A percentile compares a stretch with the other conserved stretches of the same genome.
phyloP scores from a whole-genome alignment of 2,113 vertebrate species.

The Phylloscopus whistleri region DNA sequence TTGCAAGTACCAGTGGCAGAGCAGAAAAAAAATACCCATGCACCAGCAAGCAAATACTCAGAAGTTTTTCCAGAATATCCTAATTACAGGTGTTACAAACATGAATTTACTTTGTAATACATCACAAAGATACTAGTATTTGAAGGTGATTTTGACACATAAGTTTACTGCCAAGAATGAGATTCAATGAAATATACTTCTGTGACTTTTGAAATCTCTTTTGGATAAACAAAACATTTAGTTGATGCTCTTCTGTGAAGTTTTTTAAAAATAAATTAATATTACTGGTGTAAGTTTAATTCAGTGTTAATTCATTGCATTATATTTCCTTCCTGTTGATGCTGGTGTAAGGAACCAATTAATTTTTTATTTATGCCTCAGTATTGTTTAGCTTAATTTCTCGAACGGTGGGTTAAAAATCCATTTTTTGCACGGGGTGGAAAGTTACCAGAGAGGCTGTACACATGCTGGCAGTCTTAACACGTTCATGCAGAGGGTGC shows the following conservation, averaged over 20 bases:
- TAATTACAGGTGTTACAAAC: background rate
- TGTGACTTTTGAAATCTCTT: background rate
- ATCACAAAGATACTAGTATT: background rate
- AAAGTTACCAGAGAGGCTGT: background rate
- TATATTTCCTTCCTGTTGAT: background rate
- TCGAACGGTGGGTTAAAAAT: background rate
- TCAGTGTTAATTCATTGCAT: background rate
- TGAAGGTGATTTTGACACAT: background rate
- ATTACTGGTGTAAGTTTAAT: background rate
- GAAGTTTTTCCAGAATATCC: background rate
- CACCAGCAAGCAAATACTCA: background rate
- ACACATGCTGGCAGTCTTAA: background rate
- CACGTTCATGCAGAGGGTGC: too few relatives aligned
- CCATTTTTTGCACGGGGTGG: background rate
- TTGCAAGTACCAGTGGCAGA: background rate
- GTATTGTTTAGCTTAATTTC: background rate
- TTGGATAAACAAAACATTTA: background rate
- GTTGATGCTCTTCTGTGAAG: background rate
- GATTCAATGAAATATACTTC: background rate
- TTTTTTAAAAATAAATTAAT: background rate
- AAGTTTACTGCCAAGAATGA: background rate
- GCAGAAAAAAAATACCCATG: background rate
- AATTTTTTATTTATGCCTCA: background rate
- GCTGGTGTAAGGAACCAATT: background rate
- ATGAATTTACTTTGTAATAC: background rate